Conservation (phyloP, 2,113 vertebrate genomes). For the Cyanistes caeruleus region DNA sequence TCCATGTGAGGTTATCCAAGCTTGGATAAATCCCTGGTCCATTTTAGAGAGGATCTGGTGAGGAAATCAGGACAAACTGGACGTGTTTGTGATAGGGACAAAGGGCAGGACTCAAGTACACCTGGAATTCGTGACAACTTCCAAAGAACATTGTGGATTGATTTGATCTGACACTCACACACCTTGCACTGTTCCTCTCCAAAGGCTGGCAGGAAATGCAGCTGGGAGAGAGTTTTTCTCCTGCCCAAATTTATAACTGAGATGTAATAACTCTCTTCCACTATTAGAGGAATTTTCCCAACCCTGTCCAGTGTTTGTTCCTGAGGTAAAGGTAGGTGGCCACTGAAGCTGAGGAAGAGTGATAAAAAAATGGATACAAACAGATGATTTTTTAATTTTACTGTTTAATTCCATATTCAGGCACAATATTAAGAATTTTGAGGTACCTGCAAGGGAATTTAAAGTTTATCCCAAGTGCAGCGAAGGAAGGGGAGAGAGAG, state of each 20-base stretch:
- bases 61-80: background rate
- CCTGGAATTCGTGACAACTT: background rate
- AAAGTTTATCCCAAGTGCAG: background rate
- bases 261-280: background rate
- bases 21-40: background rate
- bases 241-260: background rate
- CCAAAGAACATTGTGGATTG: background rate
- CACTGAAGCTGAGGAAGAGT: no score
- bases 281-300: background rate
- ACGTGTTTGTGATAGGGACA: background rate
- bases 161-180: background rate
- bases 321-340: background rate
- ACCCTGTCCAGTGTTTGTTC: background rate
- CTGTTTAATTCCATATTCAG: background rate
- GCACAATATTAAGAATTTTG: background rate
- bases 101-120: background rate
- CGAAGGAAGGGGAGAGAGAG: background rate
- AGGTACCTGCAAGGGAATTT: background rate
- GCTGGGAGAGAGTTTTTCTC: background rate
- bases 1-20: background rate
- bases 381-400: accelerated
- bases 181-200: background rate
- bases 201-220: background rate
- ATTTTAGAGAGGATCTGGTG: background rate
- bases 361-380: background rate